Evolutionary conservation across 2,888 invertebrate species (phyloP), one percentile per base, ranked within the genome.

Genomic region (Hypena proboscidalis): DNA sequence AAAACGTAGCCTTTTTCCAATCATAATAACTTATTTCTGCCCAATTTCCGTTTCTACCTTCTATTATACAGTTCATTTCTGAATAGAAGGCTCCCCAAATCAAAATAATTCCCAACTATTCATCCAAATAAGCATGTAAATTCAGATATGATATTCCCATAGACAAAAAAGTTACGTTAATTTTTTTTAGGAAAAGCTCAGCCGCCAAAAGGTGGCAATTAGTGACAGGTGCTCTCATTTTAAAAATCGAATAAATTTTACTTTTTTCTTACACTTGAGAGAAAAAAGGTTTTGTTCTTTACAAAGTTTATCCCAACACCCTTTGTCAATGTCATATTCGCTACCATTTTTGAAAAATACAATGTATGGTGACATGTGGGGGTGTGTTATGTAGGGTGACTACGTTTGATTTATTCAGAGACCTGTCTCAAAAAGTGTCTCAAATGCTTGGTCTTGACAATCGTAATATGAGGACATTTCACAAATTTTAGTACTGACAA

Each of bases 151-250:
- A 49, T 25, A 29, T 21, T 41, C 21, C 30, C 11, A 39, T 37
- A 47, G 1, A 44, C 47, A 46, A 51, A 45, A 39, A 32, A 32
- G n/a, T n/a, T 32, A 29, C 31, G 50, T 38, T 47, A 48, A 62
- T 73, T 75, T 71, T 69, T 61, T 68, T 60, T 76, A 70, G 74
- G 74, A 80, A 83, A 83, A 73, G 71, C 60, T 35, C 67, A 66
- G 74, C 88, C 89, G 89, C 84, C 88, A 82, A 87, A 88, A 87
- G 87, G 83, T 88, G 88, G 89, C 85, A 89, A 90, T 90, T 90
- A 90, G 85, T 70, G 81, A 89, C 90, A 90, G 90, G 90, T 90
- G 88, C 80, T 81, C 73, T 74, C 69, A 80, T 83, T 82, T 74
- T 67, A 67, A 53, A 70, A 78, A 75, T 75, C 74, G 58, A 70